Conservation (phyloP, 2,113 vertebrate genomes). For the Sander vitreus region DNA sequence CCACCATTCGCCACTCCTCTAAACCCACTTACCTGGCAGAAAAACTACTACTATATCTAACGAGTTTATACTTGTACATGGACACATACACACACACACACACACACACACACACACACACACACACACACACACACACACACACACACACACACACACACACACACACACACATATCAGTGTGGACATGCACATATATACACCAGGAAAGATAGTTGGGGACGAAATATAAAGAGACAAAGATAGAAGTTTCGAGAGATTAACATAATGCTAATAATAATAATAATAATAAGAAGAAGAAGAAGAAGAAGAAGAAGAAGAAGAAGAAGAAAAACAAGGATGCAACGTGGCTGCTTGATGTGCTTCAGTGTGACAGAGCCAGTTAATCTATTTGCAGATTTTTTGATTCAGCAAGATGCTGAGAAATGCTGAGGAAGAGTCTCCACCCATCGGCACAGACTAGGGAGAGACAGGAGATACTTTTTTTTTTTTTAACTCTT, state of each 20-base stretch:
- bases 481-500: neutral
- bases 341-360: slow-evolving; percentile 10
- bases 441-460: slow-evolving; percentile 15
- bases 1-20: no score
- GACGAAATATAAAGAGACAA: neutral
- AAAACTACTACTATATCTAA: neutral
- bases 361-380: slow-evolving; percentile 30
- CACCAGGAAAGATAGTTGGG: neutral
- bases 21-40: slow-evolving; percentile 5
- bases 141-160: neutral
- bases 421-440: slow-evolving; percentile 47
- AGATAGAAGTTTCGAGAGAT: neutral
- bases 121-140: neutral
- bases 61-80: neutral
- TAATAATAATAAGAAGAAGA: no score
- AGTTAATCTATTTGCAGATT: slow-evolving; percentile 31
- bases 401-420: slow-evolving; percentile 30
- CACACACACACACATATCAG: neutral
- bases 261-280: no score
- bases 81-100: neutral
- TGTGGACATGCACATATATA: neutral
- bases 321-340: neutral
- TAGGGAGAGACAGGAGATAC: neutral
- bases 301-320: no score
- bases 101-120: neutral